A percentile compares a stretch with the other conserved stretches of the same genome.
Evolutionary conservation across 2,888 invertebrate genomes (phyloP).

Genomic region (Nymphalis urticae): DNA sequence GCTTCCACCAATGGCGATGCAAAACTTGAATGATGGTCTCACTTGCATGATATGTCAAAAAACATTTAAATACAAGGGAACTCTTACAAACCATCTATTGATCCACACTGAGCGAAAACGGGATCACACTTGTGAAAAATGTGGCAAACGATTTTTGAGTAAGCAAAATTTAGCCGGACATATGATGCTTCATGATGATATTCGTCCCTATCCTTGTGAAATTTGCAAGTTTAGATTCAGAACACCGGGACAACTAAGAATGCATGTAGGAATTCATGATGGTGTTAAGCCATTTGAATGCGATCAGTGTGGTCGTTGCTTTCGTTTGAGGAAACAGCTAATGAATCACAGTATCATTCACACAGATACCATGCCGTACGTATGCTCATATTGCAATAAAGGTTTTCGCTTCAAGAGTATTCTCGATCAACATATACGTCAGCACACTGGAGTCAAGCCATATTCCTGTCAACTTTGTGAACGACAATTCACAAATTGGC

Average conservation of each 20-base stretch:
- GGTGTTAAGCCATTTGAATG: constrained; percentile 69
- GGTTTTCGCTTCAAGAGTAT: constrained; percentile 89
- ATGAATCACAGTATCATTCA: constrained; percentile 88
- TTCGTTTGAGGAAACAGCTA: constrained; percentile 85
- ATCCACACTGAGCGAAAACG: constrained; percentile 75
- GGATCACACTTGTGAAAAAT: constrained; percentile 63
- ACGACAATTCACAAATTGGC: constrained; percentile 89
- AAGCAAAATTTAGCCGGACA: constrained; percentile 56
- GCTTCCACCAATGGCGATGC: constrained; percentile 38
- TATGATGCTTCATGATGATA: constrained; percentile 56
- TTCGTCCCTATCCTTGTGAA: constrained; percentile 60
- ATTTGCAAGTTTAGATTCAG: constrained; percentile 63
- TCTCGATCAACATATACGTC: constrained; percentile 85
- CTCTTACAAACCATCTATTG: constrained; percentile 76
- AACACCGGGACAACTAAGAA: constrained; percentile 50
- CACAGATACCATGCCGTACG: constrained; percentile 88
- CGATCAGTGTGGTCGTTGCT: constrained; percentile 69
- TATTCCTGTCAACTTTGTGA: constrained; percentile 88
- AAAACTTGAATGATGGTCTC: constrained; percentile 45
- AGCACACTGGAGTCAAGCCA: constrained; percentile 86
- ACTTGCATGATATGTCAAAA: constrained; percentile 62
- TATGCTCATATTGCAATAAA: constrained; percentile 88
- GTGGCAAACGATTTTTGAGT: constrained; percentile 59
- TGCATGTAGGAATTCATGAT: constrained; percentile 72
- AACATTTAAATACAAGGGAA: constrained; percentile 52